Evolutionary conservation across 2,888 invertebrate genomes (phyloP).

Genomic region (Lasioglossum figueresi): DNA sequence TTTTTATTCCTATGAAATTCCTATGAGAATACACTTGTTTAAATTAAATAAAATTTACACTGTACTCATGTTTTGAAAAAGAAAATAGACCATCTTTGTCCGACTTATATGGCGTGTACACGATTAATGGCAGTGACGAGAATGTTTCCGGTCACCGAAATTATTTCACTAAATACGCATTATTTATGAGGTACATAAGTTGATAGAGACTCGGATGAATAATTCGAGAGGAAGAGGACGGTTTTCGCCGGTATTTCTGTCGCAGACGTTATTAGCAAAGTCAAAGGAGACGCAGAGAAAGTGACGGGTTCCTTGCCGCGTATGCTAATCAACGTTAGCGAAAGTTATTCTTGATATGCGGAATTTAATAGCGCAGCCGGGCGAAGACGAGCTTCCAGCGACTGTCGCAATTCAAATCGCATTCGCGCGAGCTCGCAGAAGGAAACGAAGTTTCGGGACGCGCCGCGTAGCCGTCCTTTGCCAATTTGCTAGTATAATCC

Average conservation of each 20-base stretch:
- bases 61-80: too few species aligned
- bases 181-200: neutral
- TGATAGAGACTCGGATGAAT: neutral
- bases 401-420: constrained; percentile 33
- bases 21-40: too few species aligned
- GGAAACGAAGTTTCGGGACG: constrained; percentile 41
- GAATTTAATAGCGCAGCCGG: constrained; percentile 36
- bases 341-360: constrained; percentile 38
- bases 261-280: constrained; percentile 22
- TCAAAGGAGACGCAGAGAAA: constrained; percentile 40
- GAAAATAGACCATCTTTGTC: too few species aligned
- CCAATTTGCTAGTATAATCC: constrained; percentile 52
- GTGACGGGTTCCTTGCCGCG: constrained; percentile 43
- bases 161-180: neutral
- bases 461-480: constrained; percentile 27
- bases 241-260: neutral
- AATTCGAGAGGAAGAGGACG: neutral
- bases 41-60: too few species aligned
- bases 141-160: neutral
- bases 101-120: neutral
- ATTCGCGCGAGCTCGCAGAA: constrained; percentile 16
- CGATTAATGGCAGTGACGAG: neutral
- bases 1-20: too few species aligned
- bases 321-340: constrained; percentile 52
- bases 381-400: constrained; percentile 17